Evolutionary conservation across 2,888 invertebrate genomes (phyloP).

Genomic region (Leucozona laternaria): DNA sequence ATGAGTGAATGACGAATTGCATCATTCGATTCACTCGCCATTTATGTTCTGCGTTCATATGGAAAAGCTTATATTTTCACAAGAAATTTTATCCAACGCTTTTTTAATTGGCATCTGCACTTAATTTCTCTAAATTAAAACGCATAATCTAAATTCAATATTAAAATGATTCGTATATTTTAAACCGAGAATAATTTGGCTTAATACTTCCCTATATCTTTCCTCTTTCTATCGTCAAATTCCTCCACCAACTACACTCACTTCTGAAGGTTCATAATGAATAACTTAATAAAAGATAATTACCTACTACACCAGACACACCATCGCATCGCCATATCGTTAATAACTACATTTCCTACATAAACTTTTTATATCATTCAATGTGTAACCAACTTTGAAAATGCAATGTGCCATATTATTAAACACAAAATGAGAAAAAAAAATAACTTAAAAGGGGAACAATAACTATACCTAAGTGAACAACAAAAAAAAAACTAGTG

Average conservation of each 20-base stretch:
- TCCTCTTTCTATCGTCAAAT: neutral
- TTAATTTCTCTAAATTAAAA: neutral
- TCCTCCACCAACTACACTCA: neutral
- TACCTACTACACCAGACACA: conserved; percentile 1
- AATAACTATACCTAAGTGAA: conserved; percentile 11
- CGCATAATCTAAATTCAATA: neutral
- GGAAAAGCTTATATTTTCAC: neutral
- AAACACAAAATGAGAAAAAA: conserved; percentile 50
- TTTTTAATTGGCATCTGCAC: neutral
- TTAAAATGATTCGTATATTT: neutral
- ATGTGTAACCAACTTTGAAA: conserved; percentile 73
- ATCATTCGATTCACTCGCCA: neutral
- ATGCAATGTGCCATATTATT: conserved; percentile 52
- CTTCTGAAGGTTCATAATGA: neutral
- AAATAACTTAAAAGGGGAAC: conserved; percentile 22
- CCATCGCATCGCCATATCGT: neutral
- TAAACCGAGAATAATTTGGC: neutral
- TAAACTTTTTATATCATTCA: conserved; percentile 44
- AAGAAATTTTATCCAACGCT: neutral
- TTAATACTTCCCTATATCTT: neutral
- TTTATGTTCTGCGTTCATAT: neutral
- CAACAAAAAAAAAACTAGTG: conserved; percentile 27
- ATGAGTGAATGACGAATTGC: neutral
- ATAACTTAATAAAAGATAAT: conserved; percentile 31
- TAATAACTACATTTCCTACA: conserved; percentile 48